Evolutionary conservation across 92 coral and sea anemone species (phyloP), one percentile per base, ranked within the genome.

Genomic region (Galaxea fascicularis): DNA sequence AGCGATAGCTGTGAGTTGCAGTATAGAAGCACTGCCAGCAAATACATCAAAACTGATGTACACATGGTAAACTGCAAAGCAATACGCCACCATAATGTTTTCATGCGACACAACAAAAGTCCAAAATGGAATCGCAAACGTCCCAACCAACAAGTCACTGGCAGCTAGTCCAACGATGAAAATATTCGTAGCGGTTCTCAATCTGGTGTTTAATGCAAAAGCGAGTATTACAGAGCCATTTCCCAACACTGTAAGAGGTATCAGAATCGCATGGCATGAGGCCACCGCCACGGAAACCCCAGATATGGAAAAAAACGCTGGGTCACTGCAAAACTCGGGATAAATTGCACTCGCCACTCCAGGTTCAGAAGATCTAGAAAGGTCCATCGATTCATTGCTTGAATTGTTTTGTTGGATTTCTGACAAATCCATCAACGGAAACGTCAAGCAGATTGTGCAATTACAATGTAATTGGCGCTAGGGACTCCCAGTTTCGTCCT

Each of bases 1-100:
- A 24, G 95, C 92, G 20, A 95, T 95, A 16, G 98, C 92, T 60
- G 98, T 95, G 18, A 95, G 92, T 74, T 95, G 98, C 8, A 95
- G 73, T 52, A 95, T 94, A 44, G 98, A 95, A 13, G 98, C 98
- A 72, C 95, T 91, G 29, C 98, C 98, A 8, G 95, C 90, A 70
- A 95, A 89, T 27, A 95, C 74, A 60, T 95, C 98, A 56, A 95
- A 51, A 56, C 95, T 76, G 24, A 93, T 80, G 54, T 93, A 93
- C 14, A 91, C 73, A 7, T 72, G n/a, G 73, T 94, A 92, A 16
- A 71, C 66, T 2, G 90, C 46, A 47, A 77, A 82, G 60, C 95
- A 90, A 80, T 46, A 31, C 3, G 91, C 90, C 5, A 28, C 84
- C 65, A 69, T 73, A 11, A 91, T 71, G 56, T 89, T 81, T 26